Base-by-base conservation (phyloP, 2,113 vertebrate genomes). In the Oreochromis spilurus region DNA sequence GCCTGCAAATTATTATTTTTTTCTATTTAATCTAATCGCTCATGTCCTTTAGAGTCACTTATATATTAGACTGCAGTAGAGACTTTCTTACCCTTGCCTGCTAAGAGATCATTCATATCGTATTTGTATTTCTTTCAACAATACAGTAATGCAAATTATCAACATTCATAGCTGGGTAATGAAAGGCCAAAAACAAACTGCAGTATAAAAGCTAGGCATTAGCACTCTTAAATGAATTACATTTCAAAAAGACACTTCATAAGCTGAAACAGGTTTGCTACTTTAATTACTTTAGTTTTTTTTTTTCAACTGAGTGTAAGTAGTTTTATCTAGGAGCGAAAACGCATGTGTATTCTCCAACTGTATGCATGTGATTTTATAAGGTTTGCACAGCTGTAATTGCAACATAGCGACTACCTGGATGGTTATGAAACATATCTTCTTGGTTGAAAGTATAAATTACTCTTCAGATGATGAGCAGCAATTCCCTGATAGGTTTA, bases 1-100 rank as follows among this genome's bases (percentile, higher is more conserved):
- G 36, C 62, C 62, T 70, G 7, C 12, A 67, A 21, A 14, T 14
- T 2, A 3, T 11, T 16, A 0, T 16, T 29, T 1, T 1, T 62
- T 62, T 19, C 3, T 36, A 62, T 62, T 62, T 62, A 34, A 62
- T 19, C 1, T 11, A 34, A 62, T 62, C 0, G 1, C 5, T 34
- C 57, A 31, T 60, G 57, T 31, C 58, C 16, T 62, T 62, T 62
- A 19, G 58, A 62, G 29, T 11, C 29, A 62, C 16, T 17, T 62
- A 62, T 36, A 1, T 65, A 65, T 11, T n/a, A 36, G 58, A 34
- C 29, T 3, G 11, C 31, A 36, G 5, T 24, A 24, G 9, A 62
- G 57, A 65, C 34, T 38, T 65, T 38, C 17, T 7, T 65, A n/a
- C 17, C 10, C 6, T 36, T 7, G 6, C 60, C 19, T 38, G 34